phyloP scores from a whole-genome alignment of 2,113 vertebrate genomes.

The Numenius arquata region DNA sequence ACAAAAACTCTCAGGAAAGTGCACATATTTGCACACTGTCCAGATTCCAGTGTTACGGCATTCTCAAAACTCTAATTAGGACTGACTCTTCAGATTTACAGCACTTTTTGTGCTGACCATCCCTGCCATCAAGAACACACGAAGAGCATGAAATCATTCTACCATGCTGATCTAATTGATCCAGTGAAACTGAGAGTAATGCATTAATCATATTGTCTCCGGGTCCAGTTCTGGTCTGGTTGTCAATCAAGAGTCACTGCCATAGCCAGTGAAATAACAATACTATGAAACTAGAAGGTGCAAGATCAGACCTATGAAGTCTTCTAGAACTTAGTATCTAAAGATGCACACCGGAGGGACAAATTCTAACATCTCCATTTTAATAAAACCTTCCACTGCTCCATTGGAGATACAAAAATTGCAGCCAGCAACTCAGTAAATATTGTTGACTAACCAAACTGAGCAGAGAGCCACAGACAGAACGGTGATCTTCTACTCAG shows the following conservation, averaged over 20 bases:
- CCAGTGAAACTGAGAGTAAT: neutral
- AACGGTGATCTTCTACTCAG: neutral
- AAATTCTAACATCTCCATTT: neutral
- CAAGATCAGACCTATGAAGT: neutral
- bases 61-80: neutral
- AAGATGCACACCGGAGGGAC: neutral
- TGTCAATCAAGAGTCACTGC: neutral
- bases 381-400: neutral
- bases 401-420: neutral
- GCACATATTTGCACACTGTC: neutral
- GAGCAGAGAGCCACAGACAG: neutral
- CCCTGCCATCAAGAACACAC: neutral
- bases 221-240: neutral
- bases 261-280: neutral
- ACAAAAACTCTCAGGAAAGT: neutral
- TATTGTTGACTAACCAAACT: neutral
- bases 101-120: neutral
- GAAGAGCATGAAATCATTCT: conserved; percentile 5
- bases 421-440: neutral
- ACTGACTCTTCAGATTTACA: neutral
- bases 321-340: neutral
- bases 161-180: neutral
- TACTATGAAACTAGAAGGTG: neutral
- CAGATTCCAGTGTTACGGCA: neutral
- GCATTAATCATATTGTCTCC: neutral